phyloP scores from a whole-genome alignment of 2,113 vertebrate genomes.

The Paedocypris sp. region DNA sequence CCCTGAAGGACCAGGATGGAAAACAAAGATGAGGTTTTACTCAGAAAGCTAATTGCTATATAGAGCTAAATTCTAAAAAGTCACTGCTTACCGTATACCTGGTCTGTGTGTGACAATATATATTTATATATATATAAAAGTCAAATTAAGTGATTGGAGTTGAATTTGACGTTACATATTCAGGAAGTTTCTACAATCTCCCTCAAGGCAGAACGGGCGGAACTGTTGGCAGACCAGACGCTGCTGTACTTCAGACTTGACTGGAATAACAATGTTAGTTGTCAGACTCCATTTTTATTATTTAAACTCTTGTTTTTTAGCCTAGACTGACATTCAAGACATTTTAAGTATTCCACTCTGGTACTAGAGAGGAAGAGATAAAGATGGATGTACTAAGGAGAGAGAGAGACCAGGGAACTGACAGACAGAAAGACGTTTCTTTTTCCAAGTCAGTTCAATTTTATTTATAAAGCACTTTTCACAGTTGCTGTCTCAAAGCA shows the following conservation, averaged over 20 bases:
- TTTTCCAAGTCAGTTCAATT: too few species aligned
- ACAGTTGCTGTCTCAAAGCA: too few species aligned
- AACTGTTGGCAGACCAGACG: not conserved
- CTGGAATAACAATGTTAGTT: conserved; percentile 6
- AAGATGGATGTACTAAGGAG: too few species aligned
- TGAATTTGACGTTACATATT: conserved; percentile 1
- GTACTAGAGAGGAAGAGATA: too few species aligned
- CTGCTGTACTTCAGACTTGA: not conserved
- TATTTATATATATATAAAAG: not conserved
- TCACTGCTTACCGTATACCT: too few species aligned
- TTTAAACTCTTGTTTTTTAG: not conserved
- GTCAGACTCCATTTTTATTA: conserved; percentile 2
- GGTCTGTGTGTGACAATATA: too few species aligned
- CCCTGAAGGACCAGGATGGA: too few species aligned
- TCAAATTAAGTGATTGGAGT: not conserved
- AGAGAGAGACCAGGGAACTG: too few species aligned
- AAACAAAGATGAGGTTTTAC: too few species aligned
- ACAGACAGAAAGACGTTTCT: too few species aligned
- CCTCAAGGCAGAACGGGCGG: not conserved
- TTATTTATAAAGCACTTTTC: too few species aligned
- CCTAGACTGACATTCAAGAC: not conserved
- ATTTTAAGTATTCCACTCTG: not conserved
- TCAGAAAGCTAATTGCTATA: not conserved
- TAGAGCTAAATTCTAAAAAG: too few species aligned
- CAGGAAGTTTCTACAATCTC: not conserved